Evolutionary conservation across 2,113 vertebrate genomes (phyloP).

Genomic region (Dicaeum eximium): DNA sequence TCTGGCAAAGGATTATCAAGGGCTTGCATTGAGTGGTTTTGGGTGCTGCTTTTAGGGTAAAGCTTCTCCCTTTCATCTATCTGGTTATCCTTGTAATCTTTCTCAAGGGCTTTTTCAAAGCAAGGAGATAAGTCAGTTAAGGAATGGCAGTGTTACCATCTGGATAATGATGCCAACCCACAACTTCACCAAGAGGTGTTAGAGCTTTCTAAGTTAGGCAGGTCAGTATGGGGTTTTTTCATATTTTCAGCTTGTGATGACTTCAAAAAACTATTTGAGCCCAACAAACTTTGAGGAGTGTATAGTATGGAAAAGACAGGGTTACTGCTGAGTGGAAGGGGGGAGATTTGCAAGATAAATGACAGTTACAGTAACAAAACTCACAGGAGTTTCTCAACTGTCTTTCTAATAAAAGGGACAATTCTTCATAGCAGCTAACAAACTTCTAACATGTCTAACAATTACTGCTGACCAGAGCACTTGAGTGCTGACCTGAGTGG

Average conservation of each 20-base stretch:
- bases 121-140: not conserved
- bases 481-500: not conserved
- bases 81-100: conserved; percentile 29
- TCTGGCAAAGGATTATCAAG: conserved; percentile 9
- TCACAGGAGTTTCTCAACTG: not conserved
- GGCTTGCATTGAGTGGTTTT: not conserved
- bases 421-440: not conserved
- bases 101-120: conserved; percentile 32
- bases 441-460: not conserved
- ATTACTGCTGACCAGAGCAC: not conserved
- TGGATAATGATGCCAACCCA: conserved; percentile 28
- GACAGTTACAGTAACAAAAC: not conserved
- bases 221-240: not conserved
- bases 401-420: not conserved
- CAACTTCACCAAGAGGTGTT: conserved; percentile 17
- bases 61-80: conserved; percentile 30
- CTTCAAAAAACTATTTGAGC: not conserved
- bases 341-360: not conserved
- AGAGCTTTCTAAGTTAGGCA: conserved; percentile 35
- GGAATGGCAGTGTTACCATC: conserved; percentile 26
- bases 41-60: not conserved
- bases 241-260: conserved; percentile 5
- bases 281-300: not conserved
- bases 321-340: not conserved
- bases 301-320: not conserved